phyloP scores from a whole-genome alignment of 1,140 invertebrate genomes.

The Helicoverpa zea region DNA sequence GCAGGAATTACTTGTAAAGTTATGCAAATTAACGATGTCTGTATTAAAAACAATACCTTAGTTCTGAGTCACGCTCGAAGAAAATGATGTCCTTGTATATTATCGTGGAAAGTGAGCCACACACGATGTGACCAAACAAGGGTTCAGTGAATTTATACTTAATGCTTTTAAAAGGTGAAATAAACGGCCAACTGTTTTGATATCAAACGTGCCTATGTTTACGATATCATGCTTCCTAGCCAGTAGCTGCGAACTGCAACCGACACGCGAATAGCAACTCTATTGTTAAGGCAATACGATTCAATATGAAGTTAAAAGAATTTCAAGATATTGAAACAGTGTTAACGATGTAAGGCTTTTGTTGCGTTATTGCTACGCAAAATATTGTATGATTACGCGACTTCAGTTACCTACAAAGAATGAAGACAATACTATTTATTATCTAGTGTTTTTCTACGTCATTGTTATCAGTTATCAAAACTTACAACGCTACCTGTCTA shows the following conservation, averaged over 20 bases:
- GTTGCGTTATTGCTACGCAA: background rate
- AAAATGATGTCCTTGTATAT: conserved; percentile 23
- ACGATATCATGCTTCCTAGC: conserved; percentile 18
- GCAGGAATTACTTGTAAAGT: conserved; percentile 3
- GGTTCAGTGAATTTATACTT: too few relatives aligned
- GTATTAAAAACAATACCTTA: conserved; percentile 26
- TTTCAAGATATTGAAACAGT: background rate
- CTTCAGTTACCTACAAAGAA: too few relatives aligned
- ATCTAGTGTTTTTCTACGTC: too few relatives aligned
- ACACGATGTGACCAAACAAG: conserved; percentile 26
- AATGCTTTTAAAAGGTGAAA: conserved; percentile 41
- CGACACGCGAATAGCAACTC: background rate
- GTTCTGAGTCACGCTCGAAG: conserved; percentile 12
- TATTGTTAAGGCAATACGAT: background rate
- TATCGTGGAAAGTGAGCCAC: conserved; percentile 18
- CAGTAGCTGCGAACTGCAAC: background rate
- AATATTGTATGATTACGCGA: background rate
- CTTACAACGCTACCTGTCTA: too few relatives aligned
- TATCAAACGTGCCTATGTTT: conserved; percentile 42
- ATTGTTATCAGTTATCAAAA: too few relatives aligned
- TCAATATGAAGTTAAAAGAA: background rate
- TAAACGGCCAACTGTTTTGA: conserved; percentile 50
- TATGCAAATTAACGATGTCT: conserved; percentile 20
- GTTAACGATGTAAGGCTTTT: background rate
- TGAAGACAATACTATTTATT: too few relatives aligned